Conservation (phyloP, 2,888 invertebrate species). For the Ceraclea dissimilis region DNA sequence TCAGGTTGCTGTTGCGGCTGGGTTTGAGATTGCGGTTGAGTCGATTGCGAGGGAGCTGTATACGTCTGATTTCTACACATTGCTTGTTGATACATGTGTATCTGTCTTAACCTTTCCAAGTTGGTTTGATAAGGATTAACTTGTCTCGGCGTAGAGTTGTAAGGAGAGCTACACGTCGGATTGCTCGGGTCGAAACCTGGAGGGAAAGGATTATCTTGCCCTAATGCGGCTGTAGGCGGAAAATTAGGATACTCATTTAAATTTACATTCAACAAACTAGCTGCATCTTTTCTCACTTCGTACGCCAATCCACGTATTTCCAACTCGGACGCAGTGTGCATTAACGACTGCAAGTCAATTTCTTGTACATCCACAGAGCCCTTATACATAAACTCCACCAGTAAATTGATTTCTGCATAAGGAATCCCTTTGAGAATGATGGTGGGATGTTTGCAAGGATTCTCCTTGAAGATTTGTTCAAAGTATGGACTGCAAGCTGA, state of each 20-base stretch:
- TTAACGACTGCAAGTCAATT: conserved; percentile 53
- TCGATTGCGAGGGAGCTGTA: conserved; percentile 32
- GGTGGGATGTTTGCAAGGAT: conserved; percentile 66
- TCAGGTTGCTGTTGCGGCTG: conserved; percentile 20
- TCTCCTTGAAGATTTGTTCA: conserved; percentile 66
- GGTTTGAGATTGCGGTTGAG: too few species aligned
- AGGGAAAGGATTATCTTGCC: conserved; percentile 20
- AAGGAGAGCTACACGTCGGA: conserved; percentile 27
- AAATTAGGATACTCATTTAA: conserved; percentile 44
- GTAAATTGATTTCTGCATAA: conserved; percentile 57
- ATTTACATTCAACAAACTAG: conserved; percentile 48
- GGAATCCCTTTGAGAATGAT: conserved; percentile 62
- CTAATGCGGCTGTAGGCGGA: conserved; percentile 26
- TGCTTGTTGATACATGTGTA: conserved; percentile 48
- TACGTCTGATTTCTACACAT: conserved; percentile 38
- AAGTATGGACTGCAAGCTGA: conserved; percentile 73
- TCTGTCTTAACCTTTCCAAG: conserved; percentile 29
- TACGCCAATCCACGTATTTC: conserved; percentile 59
- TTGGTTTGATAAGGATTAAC: conserved; percentile 20
- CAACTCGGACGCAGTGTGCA: conserved; percentile 60
- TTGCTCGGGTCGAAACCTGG: conserved; percentile 21
- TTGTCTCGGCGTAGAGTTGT: conserved; percentile 12
- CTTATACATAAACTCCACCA: conserved; percentile 65
- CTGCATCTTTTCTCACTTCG: conserved; percentile 50
- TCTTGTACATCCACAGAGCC: conserved; percentile 62